phyloP scores from a whole-genome alignment of 2,113 vertebrate species.

The Anguilla japonica region DNA sequence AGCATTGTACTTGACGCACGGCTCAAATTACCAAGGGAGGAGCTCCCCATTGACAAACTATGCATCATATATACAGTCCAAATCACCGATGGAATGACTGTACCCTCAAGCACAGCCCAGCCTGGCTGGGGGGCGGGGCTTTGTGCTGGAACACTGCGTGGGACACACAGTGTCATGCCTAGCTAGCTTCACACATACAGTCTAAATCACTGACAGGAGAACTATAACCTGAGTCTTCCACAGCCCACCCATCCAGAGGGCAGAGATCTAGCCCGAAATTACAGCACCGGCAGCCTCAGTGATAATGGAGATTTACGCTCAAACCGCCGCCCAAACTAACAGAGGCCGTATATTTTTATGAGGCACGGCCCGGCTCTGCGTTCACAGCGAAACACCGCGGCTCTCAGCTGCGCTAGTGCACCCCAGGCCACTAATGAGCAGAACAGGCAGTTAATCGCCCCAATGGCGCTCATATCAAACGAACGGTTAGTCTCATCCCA shows the following conservation, averaged over 20 bases:
- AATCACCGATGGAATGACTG: neutral
- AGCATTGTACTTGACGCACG: too few relatives aligned
- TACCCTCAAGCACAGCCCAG: neutral
- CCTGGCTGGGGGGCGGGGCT: neutral
- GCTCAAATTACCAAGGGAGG: too few relatives aligned
- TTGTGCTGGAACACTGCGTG: neutral
- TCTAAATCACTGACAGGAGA: too few relatives aligned
- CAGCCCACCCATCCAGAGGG: neutral
- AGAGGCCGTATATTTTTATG: neutral
- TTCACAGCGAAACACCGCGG: neutral
- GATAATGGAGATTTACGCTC: neutral
- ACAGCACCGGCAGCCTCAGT: neutral
- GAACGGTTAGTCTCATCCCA: neutral
- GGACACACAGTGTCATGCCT: too few relatives aligned
- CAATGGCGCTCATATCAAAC: neutral
- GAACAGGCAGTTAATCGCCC: neutral
- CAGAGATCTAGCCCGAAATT: neutral
- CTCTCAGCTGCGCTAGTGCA: neutral
- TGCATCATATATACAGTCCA: too few relatives aligned
- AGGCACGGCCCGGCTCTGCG: neutral
- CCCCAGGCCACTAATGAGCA: neutral
- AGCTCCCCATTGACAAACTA: too few relatives aligned
- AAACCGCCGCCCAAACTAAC: neutral
- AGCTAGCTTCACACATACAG: neutral
- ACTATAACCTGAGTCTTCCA: too few relatives aligned